These are phyloP conservation scores for Mongoloraphidia duomilia DNA, from an alignment of 2,888 invertebrate genomes.

Conservation along the genomic window DNA sequence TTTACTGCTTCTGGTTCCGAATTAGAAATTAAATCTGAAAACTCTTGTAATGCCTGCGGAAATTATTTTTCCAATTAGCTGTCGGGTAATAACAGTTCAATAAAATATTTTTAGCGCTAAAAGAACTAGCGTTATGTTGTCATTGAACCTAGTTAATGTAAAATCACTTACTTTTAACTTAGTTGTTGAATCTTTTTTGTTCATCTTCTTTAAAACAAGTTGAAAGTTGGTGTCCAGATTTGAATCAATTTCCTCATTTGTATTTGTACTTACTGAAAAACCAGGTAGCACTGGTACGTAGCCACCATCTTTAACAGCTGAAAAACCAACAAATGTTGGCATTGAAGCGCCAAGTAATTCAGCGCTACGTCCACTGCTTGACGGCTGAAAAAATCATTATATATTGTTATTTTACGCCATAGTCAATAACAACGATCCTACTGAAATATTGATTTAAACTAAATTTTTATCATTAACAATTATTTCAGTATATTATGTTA, in stretches of 20 bases:
- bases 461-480: not conserved
- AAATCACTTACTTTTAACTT: constrained; percentile 59
- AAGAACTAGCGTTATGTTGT: not conserved
- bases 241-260: constrained; percentile 47
- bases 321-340: constrained; percentile 49
- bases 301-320: constrained; percentile 43
- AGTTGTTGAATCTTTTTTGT: constrained; percentile 81
- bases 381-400: constrained; percentile 48
- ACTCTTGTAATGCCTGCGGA: constrained; percentile 65
- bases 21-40: constrained; percentile 50
- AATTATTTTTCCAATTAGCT: constrained; percentile 1
- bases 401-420: not conserved
- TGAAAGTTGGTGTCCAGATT: constrained; percentile 58
- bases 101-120: not conserved
- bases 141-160: constrained; percentile 1
- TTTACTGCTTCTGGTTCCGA: constrained; percentile 53
- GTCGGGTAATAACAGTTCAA: not conserved
- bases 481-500: not conserved
- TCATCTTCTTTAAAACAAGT: constrained; percentile 70
- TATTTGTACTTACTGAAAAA: constrained; percentile 29
- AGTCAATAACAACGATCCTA: constrained; percentile 6
- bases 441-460: constrained; percentile 7
- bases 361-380: constrained; percentile 80
- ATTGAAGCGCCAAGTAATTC: constrained; percentile 51
- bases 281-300: constrained; percentile 41